Conservation (phyloP, 2,888 invertebrate genomes). For the Lepetodrilus schrolli region DNA sequence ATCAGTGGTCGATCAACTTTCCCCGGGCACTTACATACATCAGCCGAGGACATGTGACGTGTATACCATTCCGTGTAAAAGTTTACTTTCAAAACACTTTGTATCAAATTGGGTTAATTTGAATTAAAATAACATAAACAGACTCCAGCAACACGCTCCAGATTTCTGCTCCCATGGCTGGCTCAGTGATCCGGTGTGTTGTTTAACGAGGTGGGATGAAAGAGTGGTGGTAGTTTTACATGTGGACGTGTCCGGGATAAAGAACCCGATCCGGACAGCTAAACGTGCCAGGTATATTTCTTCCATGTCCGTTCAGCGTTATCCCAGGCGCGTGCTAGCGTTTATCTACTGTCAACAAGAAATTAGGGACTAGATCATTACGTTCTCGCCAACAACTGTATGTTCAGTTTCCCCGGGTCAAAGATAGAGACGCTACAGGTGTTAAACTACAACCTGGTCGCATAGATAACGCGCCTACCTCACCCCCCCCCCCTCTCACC, state of each 20-base stretch:
- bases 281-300: neutral
- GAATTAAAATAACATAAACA: no score
- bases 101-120: no score
- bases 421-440: slow-evolving; percentile 19
- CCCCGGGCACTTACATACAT: no score
- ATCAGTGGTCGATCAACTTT: no score
- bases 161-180: slow-evolving; percentile 10
- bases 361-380: slow-evolving; percentile 5
- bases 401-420: slow-evolving; percentile 2
- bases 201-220: slow-evolving; percentile 20
- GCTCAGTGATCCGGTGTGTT: slow-evolving; percentile 9
- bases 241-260: slow-evolving; percentile 6
- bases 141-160: no score
- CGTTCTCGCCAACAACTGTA: neutral
- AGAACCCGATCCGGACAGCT: neutral
- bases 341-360: slow-evolving; percentile 6
- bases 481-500: neutral
- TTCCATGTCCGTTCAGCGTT: neutral
- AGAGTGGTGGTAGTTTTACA: slow-evolving; percentile 1
- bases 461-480: neutral
- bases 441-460: neutral
- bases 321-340: slow-evolving; percentile 2
- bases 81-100: no score
- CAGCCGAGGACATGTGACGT: no score
- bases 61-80: no score